Percentiles rank a stretch among this genome's conserved stretches.
phyloP scores from a whole-genome alignment of 2,888 invertebrate genomes.

The Cephalotes varians region DNA sequence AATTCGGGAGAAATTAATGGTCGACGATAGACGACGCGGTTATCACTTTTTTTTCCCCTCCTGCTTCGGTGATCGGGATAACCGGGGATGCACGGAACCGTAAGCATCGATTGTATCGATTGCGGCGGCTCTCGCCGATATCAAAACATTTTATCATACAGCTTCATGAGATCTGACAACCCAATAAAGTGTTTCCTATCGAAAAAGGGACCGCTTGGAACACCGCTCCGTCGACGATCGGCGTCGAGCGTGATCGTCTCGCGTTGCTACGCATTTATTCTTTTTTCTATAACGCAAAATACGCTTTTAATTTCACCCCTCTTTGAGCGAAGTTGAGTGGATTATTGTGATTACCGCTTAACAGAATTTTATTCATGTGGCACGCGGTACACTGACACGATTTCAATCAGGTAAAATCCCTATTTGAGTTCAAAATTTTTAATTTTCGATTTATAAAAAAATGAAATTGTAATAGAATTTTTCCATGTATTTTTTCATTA shows the following conservation, averaged over 20 bases:
- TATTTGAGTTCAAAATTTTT: background rate
- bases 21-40: constrained; percentile 47
- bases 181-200: constrained; percentile 15
- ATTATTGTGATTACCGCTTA: constrained; percentile 22
- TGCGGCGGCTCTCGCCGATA: constrained; percentile 1
- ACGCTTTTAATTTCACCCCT: constrained; percentile 17
- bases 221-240: background rate
- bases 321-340: background rate
- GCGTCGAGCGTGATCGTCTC: background rate
- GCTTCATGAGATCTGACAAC: constrained; percentile 40
- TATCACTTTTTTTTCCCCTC: constrained; percentile 45
- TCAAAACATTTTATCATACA: constrained; percentile 50
- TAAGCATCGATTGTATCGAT: constrained; percentile 41
- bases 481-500: background rate
- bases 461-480: background rate
- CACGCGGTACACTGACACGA: background rate
- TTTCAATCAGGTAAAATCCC: constrained; percentile 8
- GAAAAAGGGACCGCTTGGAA: background rate
- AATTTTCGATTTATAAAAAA: background rate
- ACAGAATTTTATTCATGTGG: background rate
- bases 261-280: background rate
- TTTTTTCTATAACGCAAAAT: background rate
- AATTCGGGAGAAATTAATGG: constrained; percentile 55
- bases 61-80: background rate
- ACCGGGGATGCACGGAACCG: background rate